Base-by-base conservation (phyloP, 2,113 vertebrate species). In the Oncorhynchus kisutch region DNA sequence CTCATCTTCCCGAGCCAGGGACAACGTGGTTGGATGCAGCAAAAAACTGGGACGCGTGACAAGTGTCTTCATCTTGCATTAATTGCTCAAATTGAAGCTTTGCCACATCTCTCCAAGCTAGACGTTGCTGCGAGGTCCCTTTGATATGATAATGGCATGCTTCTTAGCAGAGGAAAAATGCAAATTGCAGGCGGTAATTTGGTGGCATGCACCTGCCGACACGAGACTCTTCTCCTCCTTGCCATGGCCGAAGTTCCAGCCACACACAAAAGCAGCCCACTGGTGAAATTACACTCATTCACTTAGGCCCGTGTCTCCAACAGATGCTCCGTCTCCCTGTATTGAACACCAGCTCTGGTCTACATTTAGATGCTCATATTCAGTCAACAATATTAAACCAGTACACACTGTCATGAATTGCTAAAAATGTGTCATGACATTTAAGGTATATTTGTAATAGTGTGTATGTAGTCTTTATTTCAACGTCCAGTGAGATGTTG, bases 91-190 rank as follows among this genome's bases (percentile, higher is more conserved):
- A 99, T 97, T 98, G 96, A 98, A 98, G 97, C 96, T 93, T 95
- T 95, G 96, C 96, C 96, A 97, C 95, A 95, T 98, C 96, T 97
- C 96, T 96, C 92, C 94, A 95, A 97, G 96, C 94, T 95, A 96
- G 96, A 97, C 96, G 95, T 95, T 95, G 95, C 95, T 94, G 93
- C 93, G 93, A 95, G 95, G 67, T 95, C 94, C 95, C 96, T 99
- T 99, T 99, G 97, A 99, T 99, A 99, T 99, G 97, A 99, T 99
- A 99, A 99, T 99, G 96, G 97, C 91, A 96, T 95, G 94, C 96
- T 97, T 98, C 97, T 98, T 95, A 97, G 95, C 96, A 95, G 95
- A 97, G 97, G 96, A 90, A 96, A 96, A 96, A 96, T 96, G 95
- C 95, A 95, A 96, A 96, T 96, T 94, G 95, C 94, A 95, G 93